phyloP scores from a whole-genome alignment of 2,888 invertebrate species.

The Spicauda simplicius region DNA sequence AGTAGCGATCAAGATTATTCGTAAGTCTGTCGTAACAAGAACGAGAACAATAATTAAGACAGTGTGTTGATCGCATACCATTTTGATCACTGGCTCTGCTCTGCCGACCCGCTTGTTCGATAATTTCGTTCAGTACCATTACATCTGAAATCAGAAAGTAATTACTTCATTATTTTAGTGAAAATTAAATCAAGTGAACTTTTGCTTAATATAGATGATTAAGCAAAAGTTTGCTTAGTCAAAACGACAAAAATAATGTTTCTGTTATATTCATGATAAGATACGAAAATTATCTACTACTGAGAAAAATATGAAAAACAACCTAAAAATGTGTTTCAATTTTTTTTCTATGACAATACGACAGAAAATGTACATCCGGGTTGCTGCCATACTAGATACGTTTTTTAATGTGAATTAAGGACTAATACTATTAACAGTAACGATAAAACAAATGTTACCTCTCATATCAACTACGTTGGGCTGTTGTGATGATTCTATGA shows the following conservation, averaged over 20 bases:
- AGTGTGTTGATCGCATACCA: conserved; percentile 85
- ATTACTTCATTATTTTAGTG: not conserved
- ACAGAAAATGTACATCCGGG: too few species aligned
- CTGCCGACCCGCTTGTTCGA: conserved; percentile 96
- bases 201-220: too few species aligned
- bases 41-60: not conserved
- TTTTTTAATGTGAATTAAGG: too few species aligned
- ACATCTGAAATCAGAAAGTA: conserved; percentile 89
- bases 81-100: conserved; percentile 94
- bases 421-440: not conserved
- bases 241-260: too few species aligned
- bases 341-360: too few species aligned
- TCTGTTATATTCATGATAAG: too few species aligned
- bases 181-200: too few species aligned
- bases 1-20: conserved; percentile 34
- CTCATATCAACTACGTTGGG: conserved; percentile 97
- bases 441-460: conserved; percentile 81
- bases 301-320: too few species aligned
- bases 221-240: too few species aligned
- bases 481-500: conserved; percentile 94
- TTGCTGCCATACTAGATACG: too few species aligned
- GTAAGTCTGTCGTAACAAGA: not conserved
- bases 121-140: conserved; percentile 98
- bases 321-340: too few species aligned
- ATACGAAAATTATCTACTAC: too few species aligned